phyloP scores from a whole-genome alignment of 2,797 vertebrate species.

The Fundulus diaphanus region DNA sequence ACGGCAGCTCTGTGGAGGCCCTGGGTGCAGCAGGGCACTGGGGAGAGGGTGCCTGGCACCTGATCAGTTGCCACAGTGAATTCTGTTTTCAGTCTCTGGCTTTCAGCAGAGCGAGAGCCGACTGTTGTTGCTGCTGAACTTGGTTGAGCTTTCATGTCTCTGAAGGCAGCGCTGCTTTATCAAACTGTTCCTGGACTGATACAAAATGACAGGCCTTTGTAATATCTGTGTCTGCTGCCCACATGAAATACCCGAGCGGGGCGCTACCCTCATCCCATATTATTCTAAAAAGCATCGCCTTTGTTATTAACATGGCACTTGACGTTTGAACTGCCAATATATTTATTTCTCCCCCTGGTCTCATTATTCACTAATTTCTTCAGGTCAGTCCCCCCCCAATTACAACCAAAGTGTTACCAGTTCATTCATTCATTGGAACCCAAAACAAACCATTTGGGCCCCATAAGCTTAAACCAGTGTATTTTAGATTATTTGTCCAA shows the following conservation, averaged over 20 bases:
- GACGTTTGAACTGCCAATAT: background rate
- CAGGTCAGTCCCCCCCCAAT: background rate
- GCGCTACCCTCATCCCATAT: background rate
- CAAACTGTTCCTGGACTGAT: slow-evolving; percentile 47
- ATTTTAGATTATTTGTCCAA: background rate
- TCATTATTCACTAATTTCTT: background rate
- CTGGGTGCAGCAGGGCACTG: slow-evolving; percentile 56
- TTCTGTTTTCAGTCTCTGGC: slow-evolving; percentile 72
- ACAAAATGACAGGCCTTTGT: slow-evolving; percentile 53
- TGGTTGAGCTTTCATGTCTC: slow-evolving; percentile 64
- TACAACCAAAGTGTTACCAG: background rate
- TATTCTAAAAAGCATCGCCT: slow-evolving; percentile 7
- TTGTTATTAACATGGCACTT: slow-evolving; percentile 4
- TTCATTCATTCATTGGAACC: background rate
- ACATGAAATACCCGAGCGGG: slow-evolving; percentile 16
- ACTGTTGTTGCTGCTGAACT: slow-evolving; percentile 62
- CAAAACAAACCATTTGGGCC: background rate
- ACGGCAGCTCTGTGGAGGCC: slow-evolving; percentile 62
- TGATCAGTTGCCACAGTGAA: slow-evolving; percentile 75
- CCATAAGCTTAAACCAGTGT: background rate
- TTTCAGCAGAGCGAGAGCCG: slow-evolving; percentile 68
- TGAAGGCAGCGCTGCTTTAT: slow-evolving; percentile 39
- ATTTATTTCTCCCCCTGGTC: background rate
- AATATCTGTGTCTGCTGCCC: slow-evolving; percentile 43
- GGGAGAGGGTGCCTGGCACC: slow-evolving; percentile 71